These are phyloP conservation scores for Agelastica alni DNA, from an alignment of 2,888 invertebrate species.

Conservation along the genomic window DNA sequence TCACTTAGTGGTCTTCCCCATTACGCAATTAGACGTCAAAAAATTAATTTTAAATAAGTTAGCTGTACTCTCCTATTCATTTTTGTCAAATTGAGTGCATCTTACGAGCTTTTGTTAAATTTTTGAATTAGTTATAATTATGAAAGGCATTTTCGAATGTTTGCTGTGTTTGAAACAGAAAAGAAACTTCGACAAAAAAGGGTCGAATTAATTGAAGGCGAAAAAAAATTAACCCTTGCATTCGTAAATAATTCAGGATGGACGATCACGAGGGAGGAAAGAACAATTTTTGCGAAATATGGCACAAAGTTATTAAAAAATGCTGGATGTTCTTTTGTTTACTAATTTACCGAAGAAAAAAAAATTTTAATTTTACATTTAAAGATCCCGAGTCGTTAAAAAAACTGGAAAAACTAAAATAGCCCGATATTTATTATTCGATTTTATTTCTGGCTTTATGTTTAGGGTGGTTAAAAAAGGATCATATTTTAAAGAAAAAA, in stretches of 20 bases:
- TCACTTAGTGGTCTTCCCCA: background rate
- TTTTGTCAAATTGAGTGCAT: conserved; percentile 1
- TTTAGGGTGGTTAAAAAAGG: too few species aligned
- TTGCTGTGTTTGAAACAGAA: background rate
- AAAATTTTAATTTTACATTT: too few species aligned
- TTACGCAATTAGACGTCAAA: background rate
- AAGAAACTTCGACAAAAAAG: background rate
- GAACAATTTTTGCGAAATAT: too few species aligned
- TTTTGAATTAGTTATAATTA: conserved; percentile 8
- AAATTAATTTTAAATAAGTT: conserved; percentile 1
- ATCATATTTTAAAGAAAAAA: too few species aligned
- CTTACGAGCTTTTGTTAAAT: background rate
- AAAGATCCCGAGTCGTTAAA: too few species aligned
- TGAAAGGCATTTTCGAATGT: conserved; percentile 1
- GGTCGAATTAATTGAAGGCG: background rate
- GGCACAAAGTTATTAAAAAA: too few species aligned
- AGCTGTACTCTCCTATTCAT: background rate
- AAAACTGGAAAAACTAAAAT: too few species aligned
- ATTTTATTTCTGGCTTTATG: too few species aligned
- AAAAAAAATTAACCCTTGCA: background rate
- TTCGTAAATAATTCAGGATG: background rate
- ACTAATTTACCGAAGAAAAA: too few species aligned
- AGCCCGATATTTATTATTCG: too few species aligned
- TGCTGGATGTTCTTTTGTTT: too few species aligned
- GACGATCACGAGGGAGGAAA: background rate